Conservation (phyloP, 2,113 vertebrate genomes). For the Gallinago media region DNA sequence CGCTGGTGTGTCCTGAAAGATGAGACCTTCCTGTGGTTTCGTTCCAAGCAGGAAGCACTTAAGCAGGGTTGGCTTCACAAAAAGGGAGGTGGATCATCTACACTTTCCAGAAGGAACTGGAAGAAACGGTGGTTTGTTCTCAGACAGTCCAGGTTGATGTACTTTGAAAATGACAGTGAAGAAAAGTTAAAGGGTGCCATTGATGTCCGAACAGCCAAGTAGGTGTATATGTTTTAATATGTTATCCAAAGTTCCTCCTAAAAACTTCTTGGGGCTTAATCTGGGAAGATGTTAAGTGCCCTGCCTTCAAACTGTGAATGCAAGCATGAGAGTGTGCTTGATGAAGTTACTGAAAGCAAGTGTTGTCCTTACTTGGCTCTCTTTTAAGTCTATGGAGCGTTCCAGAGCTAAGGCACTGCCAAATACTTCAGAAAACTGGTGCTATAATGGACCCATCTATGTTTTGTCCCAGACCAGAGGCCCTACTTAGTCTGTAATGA, state of each 20-base stretch:
- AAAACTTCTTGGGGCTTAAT: not conserved
- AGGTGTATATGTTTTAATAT: slow-evolving; percentile 35
- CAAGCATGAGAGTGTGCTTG: not conserved
- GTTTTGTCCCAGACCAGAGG: slow-evolving; percentile 27
- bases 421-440: slow-evolving; percentile 29
- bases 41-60: slow-evolving; percentile 96
- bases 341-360: not conserved
- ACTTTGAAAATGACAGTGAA: slow-evolving; percentile 95
- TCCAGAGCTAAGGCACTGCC: not conserved
- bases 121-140: slow-evolving; percentile 98
- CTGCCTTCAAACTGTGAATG: not conserved
- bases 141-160: slow-evolving; percentile 93
- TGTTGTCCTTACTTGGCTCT: slow-evolving; percentile 24
- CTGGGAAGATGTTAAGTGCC: not conserved
- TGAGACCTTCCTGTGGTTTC: slow-evolving; percentile 98
- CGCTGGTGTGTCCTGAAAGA: slow-evolving; percentile 99
- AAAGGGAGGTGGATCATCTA: slow-evolving; percentile 95
- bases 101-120: slow-evolving; percentile 96
- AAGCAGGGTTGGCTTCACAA: slow-evolving; percentile 98
- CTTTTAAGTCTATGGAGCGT: not conserved
- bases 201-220: slow-evolving; percentile 92
- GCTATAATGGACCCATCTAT: not conserved
- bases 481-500: slow-evolving; percentile 18
- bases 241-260: not conserved
- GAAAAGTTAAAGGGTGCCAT: slow-evolving; percentile 94